Base-by-base conservation (phyloP, 1,140 invertebrate genomes). In the Lethrus apterus region DNA sequence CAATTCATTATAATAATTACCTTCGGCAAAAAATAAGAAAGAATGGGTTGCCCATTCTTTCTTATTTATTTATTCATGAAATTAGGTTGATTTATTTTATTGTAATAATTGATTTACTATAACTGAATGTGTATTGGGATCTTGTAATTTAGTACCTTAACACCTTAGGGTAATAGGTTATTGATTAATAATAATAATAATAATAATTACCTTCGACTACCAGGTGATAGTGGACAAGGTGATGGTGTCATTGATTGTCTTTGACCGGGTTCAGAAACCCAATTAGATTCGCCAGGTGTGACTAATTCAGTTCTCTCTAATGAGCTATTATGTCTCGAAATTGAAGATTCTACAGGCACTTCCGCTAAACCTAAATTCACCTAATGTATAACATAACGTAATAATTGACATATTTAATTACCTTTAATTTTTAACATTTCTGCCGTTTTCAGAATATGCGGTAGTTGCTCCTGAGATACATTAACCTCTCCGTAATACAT, bases 401-500 rank as follows among this genome's bases (percentile, higher is more conserved):
- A 21, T 9, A 36, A 42, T 41, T 15, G 5, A 29, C 32, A 21
- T 44, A n/a, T 31, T 32, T 33, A 23, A 19, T 43, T 52, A 63
- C 62, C 79, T 77, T 91, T 86, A 26, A 93, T 87, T 69, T 90
- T 88, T 30, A 93, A 73, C 58, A 83, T 84, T 66, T 89, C 86
- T 7, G 89, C 89, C 18, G 86, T 89, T 75, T 89, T 86, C 43
- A 93, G 73, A 53, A 93, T 84, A 56, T 86, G 80, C 49, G 85
- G 84, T 50, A 93, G 69, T 62, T 91, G 84, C 56, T 91, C 87
- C 60, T 91, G 84, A 8, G 84, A 85, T 11, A 93, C 86, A 69
- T 92, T 91, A 1, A 92, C 87, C 74, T 92, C 87, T 1, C 89
- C 89, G 62, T 86, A 87, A 64, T 93, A 93, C 83, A 93, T 92